phyloP scores from a whole-genome alignment of 2,797 vertebrate genomes.

The Eulemur albifrons region DNA sequence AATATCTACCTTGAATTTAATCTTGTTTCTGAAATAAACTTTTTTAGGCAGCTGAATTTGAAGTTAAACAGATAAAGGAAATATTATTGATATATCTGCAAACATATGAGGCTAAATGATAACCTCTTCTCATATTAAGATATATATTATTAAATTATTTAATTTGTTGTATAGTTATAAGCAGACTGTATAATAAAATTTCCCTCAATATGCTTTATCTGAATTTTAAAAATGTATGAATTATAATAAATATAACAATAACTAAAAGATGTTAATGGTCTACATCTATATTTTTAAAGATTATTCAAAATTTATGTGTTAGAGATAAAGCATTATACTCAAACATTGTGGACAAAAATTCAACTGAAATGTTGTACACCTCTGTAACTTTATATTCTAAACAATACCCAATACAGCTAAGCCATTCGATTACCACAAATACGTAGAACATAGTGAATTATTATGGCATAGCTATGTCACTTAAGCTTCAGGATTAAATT shows the following conservation, averaged over 20 bases:
- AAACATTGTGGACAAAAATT: background rate
- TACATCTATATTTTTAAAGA: background rate
- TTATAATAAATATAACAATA: background rate
- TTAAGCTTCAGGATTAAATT: background rate
- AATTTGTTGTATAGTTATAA: background rate
- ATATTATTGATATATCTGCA: background rate
- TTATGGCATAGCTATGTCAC: background rate
- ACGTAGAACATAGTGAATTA: background rate
- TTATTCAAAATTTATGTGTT: background rate
- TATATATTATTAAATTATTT: background rate
- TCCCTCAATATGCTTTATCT: background rate
- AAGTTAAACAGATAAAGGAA: background rate
- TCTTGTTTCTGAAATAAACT: background rate
- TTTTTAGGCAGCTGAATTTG: background rate
- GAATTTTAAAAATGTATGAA: background rate
- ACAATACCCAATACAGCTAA: background rate
- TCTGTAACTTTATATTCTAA: background rate
- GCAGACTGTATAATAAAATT: background rate
- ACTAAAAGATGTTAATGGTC: background rate
- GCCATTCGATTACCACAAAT: background rate
- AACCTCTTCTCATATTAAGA: background rate
- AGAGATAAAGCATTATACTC: background rate
- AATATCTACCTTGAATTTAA: background rate
- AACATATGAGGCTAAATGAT: background rate
- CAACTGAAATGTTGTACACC: background rate